Evolutionary conservation across 2,797 vertebrate species (phyloP).

Genomic region (Oophaga sylvatica): DNA sequence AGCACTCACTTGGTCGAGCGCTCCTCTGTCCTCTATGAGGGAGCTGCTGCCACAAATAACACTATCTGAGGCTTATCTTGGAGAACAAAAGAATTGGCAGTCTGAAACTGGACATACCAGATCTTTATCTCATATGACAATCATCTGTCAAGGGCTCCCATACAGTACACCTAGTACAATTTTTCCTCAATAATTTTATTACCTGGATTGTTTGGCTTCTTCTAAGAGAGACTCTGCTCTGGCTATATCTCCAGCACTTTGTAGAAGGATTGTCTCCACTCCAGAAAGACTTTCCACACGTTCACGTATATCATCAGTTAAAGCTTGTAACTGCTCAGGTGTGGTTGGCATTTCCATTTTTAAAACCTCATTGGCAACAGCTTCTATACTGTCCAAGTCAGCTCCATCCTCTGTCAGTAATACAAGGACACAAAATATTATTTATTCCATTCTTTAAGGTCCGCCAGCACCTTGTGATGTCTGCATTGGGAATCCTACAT

Average conservation of each 20-base stretch:
- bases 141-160: too few relatives aligned
- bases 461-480: background rate
- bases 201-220: slow-evolving; percentile 89
- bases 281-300: slow-evolving; percentile 89
- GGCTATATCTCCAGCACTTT: slow-evolving; percentile 87
- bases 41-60: too few relatives aligned
- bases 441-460: background rate
- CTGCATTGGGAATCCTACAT: background rate
- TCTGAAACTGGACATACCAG: too few relatives aligned
- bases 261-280: slow-evolving; percentile 88
- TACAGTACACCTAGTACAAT: background rate
- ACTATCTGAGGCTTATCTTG: too few relatives aligned
- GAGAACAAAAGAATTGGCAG: too few relatives aligned
- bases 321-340: slow-evolving; percentile 87
- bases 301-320: slow-evolving; percentile 88
- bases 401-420: slow-evolving; percentile 87
- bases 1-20: too few relatives aligned
- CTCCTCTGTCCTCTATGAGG: too few relatives aligned
- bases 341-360: slow-evolving; percentile 96
- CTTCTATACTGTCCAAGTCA: slow-evolving; percentile 92
- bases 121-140: too few relatives aligned
- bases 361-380: slow-evolving; percentile 91
- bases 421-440: slow-evolving; percentile 14
- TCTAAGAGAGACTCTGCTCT: slow-evolving; percentile 86
- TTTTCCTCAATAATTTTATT: background rate